Evolutionary conservation across 2,113 vertebrate species (phyloP), one percentile per base, ranked within the genome.

Genomic region (Ahaetulla prasina): DNA sequence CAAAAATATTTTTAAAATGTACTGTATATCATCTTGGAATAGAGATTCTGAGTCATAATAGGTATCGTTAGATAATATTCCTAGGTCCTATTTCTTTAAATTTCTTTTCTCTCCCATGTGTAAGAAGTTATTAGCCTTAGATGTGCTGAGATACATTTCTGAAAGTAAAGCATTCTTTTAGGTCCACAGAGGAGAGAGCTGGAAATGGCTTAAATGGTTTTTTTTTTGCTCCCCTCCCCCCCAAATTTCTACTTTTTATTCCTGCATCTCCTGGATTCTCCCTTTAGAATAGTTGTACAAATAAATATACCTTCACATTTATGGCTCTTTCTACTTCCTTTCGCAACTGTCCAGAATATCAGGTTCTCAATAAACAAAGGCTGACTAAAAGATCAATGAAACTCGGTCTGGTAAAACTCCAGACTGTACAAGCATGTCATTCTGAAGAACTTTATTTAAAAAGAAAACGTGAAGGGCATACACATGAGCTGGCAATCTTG

Each of bases 231-330:
- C 18, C 16, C 3, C 89, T 63, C 89, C 27, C 55, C 84, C 87
- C 12, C 2, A 2, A 91, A 92, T 93, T 92, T 45, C 89, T 84
- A 90, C 88, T 50, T 92, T 80, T 94, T 96, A 96, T 94, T 93
- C 94, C 92, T n/a, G 74, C 87, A 63, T 84, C 91, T 95, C 93
- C 92, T 85, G 95, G 96, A 96, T 45, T 50, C 85, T 92, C 95
- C 93, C 74, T 87, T 94, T 93, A 94, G 95, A 94, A 96, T 95
- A 96, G 94, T 93, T 96, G 93, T 93, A 93, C 94, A 96, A 96
- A 96, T 89, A 86, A 95, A 96, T 91, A 93, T 22, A 90, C 90
- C 93, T 95, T 92, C 94, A 94, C 93, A 74, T 94, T 94, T 91
- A 88, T 39, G n/a, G 90, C 45, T 84, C 92, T 93, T 92, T 91